Evolutionary conservation across 37 sponge, comb jelly and placozoan species (phyloP).

Genomic region (Tethya wilhelma): DNA sequence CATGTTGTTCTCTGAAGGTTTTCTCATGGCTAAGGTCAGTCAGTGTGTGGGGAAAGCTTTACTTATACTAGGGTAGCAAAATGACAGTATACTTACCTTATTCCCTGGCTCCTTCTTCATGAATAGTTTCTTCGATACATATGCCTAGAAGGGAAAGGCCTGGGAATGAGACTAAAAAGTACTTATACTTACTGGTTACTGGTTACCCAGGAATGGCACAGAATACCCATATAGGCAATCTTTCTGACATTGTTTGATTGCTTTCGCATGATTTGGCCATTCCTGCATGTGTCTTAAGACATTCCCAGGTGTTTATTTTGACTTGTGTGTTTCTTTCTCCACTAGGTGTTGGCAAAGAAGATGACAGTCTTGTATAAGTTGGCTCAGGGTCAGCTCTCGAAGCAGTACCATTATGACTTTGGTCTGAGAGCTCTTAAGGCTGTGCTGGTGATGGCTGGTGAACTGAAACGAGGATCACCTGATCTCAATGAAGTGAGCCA

Average conservation of each 20-base stretch:
- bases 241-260: neutral
- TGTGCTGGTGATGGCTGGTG: conserved; percentile 99
- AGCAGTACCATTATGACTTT: conserved; percentile 99
- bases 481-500: conserved; percentile 83
- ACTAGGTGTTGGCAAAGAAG: conserved; percentile 98
- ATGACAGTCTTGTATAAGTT: conserved; percentile 99
- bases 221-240: too few relatives aligned
- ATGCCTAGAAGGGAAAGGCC: neutral
- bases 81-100: too few relatives aligned
- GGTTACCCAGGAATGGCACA: too few relatives aligned
- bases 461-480: conserved; percentile 97
- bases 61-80: too few relatives aligned
- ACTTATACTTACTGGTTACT: too few relatives aligned
- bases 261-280: neutral
- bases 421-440: conserved; percentile 99
- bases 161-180: too few relatives aligned
- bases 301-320: neutral
- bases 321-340: neutral
- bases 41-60: neutral
- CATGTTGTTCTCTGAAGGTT: conserved; percentile 99
- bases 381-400: conserved; percentile 94
- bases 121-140: neutral
- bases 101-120: too few relatives aligned
- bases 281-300: neutral
- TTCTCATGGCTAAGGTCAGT: conserved; percentile 93